These are phyloP conservation scores for Drosophila kepulauana DNA, from an alignment of 1,140 invertebrate genomes.

Conservation along the genomic window DNA sequence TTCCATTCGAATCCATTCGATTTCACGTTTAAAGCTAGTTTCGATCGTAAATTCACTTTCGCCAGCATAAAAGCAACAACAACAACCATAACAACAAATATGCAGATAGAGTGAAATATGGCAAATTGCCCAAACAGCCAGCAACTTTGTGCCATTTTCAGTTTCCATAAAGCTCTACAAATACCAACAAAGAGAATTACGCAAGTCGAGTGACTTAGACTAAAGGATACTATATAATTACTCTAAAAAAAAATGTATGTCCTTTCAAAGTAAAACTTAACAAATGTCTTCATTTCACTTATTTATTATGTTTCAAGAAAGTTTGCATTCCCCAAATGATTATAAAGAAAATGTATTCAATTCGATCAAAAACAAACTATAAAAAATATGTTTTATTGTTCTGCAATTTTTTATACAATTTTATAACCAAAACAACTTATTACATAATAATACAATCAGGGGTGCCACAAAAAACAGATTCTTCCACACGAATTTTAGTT, in stretches of 20 bases:
- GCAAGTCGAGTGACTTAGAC: not conserved
- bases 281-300: too few relatives aligned
- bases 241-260: not conserved
- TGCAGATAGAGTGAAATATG: constrained; percentile 46
- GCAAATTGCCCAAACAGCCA: constrained; percentile 29
- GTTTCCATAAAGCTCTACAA: constrained; percentile 35
- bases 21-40: constrained; percentile 33
- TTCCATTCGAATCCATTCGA: constrained; percentile 1
- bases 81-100: constrained; percentile 16
- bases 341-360: too few relatives aligned
- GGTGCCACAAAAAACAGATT: too few relatives aligned
- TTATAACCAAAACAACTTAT: too few relatives aligned
- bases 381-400: too few relatives aligned
- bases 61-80: constrained; percentile 31
- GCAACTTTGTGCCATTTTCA: constrained; percentile 55
- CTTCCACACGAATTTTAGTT: too few relatives aligned
- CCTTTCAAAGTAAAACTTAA: too few relatives aligned
- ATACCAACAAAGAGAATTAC: not conserved
- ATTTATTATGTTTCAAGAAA: too few relatives aligned
- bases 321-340: too few relatives aligned
- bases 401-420: too few relatives aligned
- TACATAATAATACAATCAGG: too few relatives aligned
- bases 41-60: constrained; percentile 79
- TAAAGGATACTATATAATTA: constrained; percentile 14
- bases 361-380: too few relatives aligned